Conservation (phyloP, 2,888 invertebrate species). For the Endotricha flammealis region DNA sequence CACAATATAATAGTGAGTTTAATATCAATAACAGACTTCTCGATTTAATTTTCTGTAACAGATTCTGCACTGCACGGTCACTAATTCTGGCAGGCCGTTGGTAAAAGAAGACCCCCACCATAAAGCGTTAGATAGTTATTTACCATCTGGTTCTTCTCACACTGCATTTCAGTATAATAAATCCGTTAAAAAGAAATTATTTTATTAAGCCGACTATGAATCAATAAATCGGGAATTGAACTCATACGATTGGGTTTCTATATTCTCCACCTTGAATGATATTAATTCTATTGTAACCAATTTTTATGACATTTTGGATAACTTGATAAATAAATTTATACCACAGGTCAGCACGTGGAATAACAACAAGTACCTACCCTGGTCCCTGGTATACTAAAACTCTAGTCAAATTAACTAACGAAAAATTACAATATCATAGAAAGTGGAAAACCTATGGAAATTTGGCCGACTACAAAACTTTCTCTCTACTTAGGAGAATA, state of each 20-base stretch:
- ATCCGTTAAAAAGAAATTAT: constrained; percentile 3
- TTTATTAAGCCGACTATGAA: background rate
- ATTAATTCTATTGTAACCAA: background rate
- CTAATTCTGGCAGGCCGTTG: background rate
- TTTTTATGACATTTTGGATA: background rate
- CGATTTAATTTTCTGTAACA: no score
- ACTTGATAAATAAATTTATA: background rate
- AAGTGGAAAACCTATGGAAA: constrained; percentile 13
- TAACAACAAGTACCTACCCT: no score
- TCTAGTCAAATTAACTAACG: constrained; percentile 6
- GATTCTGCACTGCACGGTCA: background rate
- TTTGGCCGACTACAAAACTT: constrained; percentile 6
- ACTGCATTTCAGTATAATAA: background rate
- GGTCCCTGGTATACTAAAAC: constrained; percentile 10
- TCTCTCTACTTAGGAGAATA: constrained; percentile 6
- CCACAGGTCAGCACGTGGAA: background rate
- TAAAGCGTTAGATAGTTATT: background rate
- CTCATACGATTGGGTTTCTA: no score
- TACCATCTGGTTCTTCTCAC: background rate
- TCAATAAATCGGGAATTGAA: no score
- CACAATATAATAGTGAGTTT: constrained; percentile 1
- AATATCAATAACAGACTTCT: constrained; percentile 7
- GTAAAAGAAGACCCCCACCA: constrained; percentile 7
- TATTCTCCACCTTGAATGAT: no score
- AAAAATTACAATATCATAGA: constrained; percentile 9